Base-by-base conservation (phyloP, 1,140 invertebrate species). In the Drosophila subobscura region DNA sequence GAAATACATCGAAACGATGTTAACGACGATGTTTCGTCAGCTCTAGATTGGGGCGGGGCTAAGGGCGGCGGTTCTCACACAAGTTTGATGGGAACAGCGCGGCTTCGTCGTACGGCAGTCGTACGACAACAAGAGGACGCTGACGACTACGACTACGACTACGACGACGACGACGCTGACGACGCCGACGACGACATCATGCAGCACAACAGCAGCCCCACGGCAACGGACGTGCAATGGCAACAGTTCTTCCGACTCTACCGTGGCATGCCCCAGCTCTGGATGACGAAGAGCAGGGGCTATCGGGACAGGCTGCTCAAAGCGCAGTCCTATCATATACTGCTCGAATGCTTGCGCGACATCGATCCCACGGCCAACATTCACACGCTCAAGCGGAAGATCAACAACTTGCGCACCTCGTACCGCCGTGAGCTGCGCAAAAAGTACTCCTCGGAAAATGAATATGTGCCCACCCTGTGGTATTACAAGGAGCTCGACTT, bases 341-440 rank as follows among this genome's bases (percentile, higher is more conserved):
- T 86, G 2, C 37, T 86, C 14, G 5, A 37, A 0, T 52, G 60
- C 0, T 12, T 88, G 51, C 78, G 63, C 8, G 27, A 27, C 4
- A 14, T 10, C 3, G 74, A 86, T 29, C 42, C 50, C 2, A 5
- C 45, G 5, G 71, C 71, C 2, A 86, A 88, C 29, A 72, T 68
- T 0, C 71, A 88, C 14, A 61, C 73, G 46, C 50, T 86, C 0
- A 86, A 86, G 50, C 55, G 83, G 0, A 86, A 86, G 29, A 86
- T 86, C 2, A 86, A 86, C 66, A 88, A 81, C 65, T 41, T 86
- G 2, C 78, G 83, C 3, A 81, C 78, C 12, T 83, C 83, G 16
- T 86, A 83, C 10, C 78, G 83, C 0, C 57, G 83, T 4, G 83
- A 86, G 54, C 42, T 88, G 33, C 66, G 83, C 0, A 86, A 86